Evolutionary conservation across 2,888 invertebrate species (phyloP), one percentile per base, ranked within the genome.

Genomic region (Chesias legatella): DNA sequence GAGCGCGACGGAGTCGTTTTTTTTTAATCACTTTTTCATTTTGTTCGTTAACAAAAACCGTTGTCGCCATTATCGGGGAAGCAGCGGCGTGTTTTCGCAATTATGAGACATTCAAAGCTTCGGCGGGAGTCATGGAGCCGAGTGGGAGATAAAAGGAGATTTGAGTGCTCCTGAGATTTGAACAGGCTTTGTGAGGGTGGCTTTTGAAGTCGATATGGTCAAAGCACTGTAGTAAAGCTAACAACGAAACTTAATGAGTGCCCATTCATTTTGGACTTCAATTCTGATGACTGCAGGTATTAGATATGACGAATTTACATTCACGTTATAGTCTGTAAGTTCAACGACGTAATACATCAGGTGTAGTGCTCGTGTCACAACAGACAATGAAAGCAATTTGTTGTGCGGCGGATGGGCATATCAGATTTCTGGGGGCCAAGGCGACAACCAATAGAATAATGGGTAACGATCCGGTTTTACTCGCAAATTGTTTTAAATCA

Each of bases 371-470:
- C n/a, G 33, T 44, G 39, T 35, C 39, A 44, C 28, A 59, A 56
- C 59, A 64, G 63, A 53, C 62, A 31, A 13, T 33, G 8, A 25
- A 29, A 13, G 39, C 25, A 35, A 44, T 44, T 35, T 38, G 32
- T 32, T 33, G 23, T 34, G 23, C 27, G 11, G 23, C 27, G 11
- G 10, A 29, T 31, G 43, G 35, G 40, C 13, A 17, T 54, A 55
- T 61, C 56, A 45, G 40, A 51, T 60, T 60, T 48, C 49, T 48
- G 37, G 35, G 33, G 35, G 33, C 59, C 41, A 43, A 45, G 40
- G 39, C 44, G 47, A 42, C 38, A 36, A 50, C 51, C 58, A 77
- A 81, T 78, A 70, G 77, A 63, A 79, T 81, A 79, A 80, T 81
- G 57, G 67, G 38, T 54, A 50, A 59, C 68, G 74, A 75, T 74